Conservation (phyloP, 1,140 invertebrate genomes). For the Elymnias hypermnestra region DNA sequence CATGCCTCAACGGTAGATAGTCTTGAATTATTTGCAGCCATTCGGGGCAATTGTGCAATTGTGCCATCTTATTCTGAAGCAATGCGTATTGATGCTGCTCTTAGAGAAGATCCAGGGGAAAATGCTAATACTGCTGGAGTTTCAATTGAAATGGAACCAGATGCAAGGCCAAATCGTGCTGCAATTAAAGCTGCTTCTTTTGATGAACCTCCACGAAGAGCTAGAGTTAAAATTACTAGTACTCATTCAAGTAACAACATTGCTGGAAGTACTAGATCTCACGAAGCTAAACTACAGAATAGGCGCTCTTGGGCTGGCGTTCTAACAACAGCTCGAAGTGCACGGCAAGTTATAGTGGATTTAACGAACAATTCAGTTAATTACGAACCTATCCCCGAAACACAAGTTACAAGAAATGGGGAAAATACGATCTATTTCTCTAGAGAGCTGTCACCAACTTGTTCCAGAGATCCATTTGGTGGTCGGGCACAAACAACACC, state of each 20-base stretch:
- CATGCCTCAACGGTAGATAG: constrained; percentile 69
- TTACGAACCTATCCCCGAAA: constrained; percentile 55
- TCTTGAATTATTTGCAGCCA: constrained; percentile 62
- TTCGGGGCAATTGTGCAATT: constrained; percentile 70
- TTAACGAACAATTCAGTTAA: constrained; percentile 43
- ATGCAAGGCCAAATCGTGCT: constrained; percentile 34
- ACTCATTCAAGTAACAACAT: constrained; percentile 63
- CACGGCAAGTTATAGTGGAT: constrained; percentile 62
- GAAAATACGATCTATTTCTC: constrained; percentile 77
- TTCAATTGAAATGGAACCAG: constrained; percentile 43
- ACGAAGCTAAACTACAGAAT: constrained; percentile 59
- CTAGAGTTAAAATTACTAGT: constrained; percentile 42
- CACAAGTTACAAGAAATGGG: constrained; percentile 40
- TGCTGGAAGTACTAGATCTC: constrained; percentile 32
- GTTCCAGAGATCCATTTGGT: constrained; percentile 78
- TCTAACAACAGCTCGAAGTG: constrained; percentile 52
- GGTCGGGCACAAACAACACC: constrained; percentile 74
- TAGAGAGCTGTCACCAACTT: constrained; percentile 78
- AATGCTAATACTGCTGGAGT: constrained; percentile 32
- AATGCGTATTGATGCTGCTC: constrained; percentile 73
- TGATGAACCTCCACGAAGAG: constrained; percentile 54
- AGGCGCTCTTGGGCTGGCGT: constrained; percentile 64
- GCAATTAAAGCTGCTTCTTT: constrained; percentile 60
- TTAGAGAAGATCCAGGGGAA: constrained; percentile 58
- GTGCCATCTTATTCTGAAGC: constrained; percentile 80